Base-by-base conservation (phyloP, 2,113 vertebrate genomes). In the Cheirogaleus medius region DNA sequence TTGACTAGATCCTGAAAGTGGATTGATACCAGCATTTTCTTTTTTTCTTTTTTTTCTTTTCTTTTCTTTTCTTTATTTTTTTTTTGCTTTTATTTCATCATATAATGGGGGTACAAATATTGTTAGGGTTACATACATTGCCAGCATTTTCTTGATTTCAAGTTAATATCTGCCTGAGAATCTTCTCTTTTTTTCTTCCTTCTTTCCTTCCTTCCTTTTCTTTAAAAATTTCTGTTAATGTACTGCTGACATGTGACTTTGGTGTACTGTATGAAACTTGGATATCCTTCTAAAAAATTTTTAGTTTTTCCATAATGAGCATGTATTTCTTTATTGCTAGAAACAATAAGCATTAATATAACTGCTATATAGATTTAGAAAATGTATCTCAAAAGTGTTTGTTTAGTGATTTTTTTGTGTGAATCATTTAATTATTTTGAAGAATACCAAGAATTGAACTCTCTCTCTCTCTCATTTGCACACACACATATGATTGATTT, bases 81-180 rank as follows among this genome's bases (percentile, higher is more conserved):
- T n/a, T n/a, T n/a, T n/a, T n/a, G n/a, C n/a, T n/a, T n/a, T n/a
- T n/a, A n/a, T n/a, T n/a, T n/a, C n/a, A n/a, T n/a, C n/a, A n/a
- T n/a, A n/a, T n/a, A n/a, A n/a, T n/a, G n/a, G n/a, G n/a, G n/a
- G n/a, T n/a, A n/a, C n/a, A n/a, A n/a, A n/a, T n/a, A n/a, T n/a
- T n/a, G n/a, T n/a, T n/a, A n/a, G n/a, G n/a, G n/a, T n/a, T n/a
- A n/a, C n/a, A n/a, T n/a, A n/a, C n/a, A n/a, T n/a, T n/a, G n/a
- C 5, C 23, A 21, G 1, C 74, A 73, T 86, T 92, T 95, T 29
- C 74, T 95, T 97, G 71, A 56, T 76, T 97, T 83, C n/a, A 94
- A 76, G 23, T 84, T 60, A 95, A 93, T 39, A 44, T 52, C 1
- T 42, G 42, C 95, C 71, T 97, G 29, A 47, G 37, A 0, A 20